A percentile compares a stretch with the other conserved stretches of the same genome.
These are phyloP conservation scores for Seriola dumerili DNA, from an alignment of 2,113 vertebrate species.

Conservation along the genomic window DNA sequence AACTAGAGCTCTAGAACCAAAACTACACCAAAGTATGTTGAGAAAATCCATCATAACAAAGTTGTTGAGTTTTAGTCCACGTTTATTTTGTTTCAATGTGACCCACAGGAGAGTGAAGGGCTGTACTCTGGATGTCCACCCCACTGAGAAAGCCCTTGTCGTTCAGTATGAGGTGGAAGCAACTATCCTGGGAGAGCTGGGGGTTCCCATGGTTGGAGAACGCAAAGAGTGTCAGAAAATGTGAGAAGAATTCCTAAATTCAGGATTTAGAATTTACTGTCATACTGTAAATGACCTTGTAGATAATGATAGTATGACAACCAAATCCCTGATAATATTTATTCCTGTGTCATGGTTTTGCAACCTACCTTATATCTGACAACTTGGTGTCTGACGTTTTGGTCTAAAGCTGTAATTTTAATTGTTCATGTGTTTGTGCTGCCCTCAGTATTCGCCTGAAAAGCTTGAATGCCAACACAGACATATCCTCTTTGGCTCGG, in stretches of 20 bases:
- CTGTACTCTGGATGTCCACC: conserved; percentile 94
- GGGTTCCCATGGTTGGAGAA: conserved; percentile 90
- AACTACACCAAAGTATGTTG: too few species aligned
- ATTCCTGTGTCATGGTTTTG: background rate
- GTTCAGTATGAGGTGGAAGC: conserved; percentile 97
- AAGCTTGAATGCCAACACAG: conserved; percentile 92
- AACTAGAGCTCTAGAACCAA: too few species aligned
- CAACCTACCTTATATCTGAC: too few species aligned
- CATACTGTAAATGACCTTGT: background rate
- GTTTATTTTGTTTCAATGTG: background rate
- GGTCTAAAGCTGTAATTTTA: too few species aligned
- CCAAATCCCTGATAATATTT: background rate
- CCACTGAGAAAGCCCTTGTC: conserved; percentile 93
- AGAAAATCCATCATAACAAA: too few species aligned
- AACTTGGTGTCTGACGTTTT: too few species aligned
- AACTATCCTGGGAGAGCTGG: conserved; percentile 91
- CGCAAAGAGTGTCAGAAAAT: conserved; percentile 97
- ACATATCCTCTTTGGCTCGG: conserved; percentile 90
- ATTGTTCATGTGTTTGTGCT: background rate
- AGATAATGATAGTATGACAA: background rate
- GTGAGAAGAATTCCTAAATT: conserved; percentile 78
- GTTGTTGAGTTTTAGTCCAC: too few species aligned
- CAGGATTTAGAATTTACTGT: background rate
- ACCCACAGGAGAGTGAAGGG: conserved; percentile 90
- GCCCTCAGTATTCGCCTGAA: conserved; percentile 92